Conservation (phyloP, 2,797 vertebrate species). For the Atherinosoma microstoma region DNA sequence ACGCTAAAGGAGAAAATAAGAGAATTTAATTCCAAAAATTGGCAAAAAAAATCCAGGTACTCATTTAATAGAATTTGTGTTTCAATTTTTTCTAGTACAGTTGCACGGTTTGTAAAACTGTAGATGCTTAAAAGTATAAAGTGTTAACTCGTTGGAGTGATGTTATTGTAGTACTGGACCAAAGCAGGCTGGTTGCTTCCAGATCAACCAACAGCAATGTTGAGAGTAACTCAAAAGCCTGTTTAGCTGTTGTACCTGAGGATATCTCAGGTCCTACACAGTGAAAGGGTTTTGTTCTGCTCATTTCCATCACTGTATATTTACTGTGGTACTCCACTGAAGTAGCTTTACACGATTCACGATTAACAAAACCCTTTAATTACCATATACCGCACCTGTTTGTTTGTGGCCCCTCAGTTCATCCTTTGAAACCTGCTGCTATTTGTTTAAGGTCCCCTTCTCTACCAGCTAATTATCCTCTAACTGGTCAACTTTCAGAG, state of each 20-base stretch:
- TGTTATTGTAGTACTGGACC: neutral
- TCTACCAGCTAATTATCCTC: neutral
- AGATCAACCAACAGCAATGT: neutral
- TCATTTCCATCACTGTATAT: neutral
- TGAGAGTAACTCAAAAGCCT: neutral
- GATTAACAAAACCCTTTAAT: neutral
- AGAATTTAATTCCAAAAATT: too few species aligned
- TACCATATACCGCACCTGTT: neutral
- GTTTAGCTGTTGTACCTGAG: too few species aligned
- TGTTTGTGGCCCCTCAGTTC: neutral
- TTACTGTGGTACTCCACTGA: neutral
- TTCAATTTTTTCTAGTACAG: too few species aligned
- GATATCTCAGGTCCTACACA: too few species aligned
- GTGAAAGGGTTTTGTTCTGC: neutral
- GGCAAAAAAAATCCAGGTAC: too few species aligned
- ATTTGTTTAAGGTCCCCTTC: neutral
- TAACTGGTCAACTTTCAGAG: neutral
- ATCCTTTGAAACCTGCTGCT: neutral
- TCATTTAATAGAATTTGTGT: too few species aligned
- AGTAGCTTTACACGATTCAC: neutral
- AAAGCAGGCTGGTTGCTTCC: neutral
- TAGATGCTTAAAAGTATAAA: too few species aligned
- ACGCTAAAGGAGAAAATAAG: too few species aligned
- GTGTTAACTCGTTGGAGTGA: too few species aligned
- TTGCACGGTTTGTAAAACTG: too few species aligned